Conservation (phyloP, 2,888 invertebrate genomes). For the Zele albiditarsus region DNA sequence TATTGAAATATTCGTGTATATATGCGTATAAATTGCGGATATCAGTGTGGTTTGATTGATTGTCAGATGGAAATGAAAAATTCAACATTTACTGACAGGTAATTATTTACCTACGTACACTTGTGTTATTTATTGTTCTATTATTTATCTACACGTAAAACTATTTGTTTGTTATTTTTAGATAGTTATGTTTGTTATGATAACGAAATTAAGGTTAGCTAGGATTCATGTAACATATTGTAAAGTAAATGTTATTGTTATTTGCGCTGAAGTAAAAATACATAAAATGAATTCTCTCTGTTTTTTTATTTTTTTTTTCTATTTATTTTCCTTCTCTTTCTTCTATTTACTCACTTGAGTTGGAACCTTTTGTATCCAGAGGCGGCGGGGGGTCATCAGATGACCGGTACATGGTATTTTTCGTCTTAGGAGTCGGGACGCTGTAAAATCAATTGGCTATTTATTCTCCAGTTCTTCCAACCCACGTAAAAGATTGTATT, state of each 20-base stretch:
- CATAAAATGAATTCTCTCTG: neutral
- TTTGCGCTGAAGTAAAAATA: neutral
- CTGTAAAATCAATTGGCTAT: conserved; percentile 73
- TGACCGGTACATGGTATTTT: conserved; percentile 92
- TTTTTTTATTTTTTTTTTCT: neutral
- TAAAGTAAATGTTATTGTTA: no score
- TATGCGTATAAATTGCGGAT: neutral
- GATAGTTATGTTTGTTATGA: no score
- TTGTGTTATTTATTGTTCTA: neutral
- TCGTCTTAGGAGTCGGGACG: conserved; percentile 86
- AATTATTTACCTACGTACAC: neutral
- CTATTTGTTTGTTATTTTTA: no score
- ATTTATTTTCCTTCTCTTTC: neutral
- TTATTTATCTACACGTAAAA: neutral
- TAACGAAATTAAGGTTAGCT: no score
- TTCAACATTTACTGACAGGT: neutral
- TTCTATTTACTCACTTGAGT: conserved; percentile 75
- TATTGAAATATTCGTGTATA: neutral
- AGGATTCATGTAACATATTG: no score
- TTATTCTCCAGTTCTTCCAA: neutral
- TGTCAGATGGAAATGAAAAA: neutral
- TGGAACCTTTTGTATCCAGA: conserved; percentile 90
- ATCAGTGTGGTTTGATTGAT: neutral
- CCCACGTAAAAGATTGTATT: neutral
- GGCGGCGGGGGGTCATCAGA: conserved; percentile 87